A percentile compares a stretch with the other conserved stretches of the same genome.
Conservation (phyloP, 1,140 invertebrate genomes). For the Drosophila paulistorum region DNA sequence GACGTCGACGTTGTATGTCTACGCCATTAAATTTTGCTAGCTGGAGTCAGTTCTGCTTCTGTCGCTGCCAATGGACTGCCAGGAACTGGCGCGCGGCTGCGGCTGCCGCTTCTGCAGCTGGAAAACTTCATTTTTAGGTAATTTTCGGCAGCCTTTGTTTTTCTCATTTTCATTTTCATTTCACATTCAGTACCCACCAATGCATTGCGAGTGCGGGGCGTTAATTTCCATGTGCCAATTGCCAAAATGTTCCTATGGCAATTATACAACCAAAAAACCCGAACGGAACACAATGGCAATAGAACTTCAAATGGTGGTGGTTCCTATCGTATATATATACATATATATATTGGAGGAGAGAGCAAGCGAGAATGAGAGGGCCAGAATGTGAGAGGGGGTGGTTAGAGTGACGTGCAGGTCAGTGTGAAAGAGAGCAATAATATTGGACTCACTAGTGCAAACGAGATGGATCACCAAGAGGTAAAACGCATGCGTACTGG, state of each 20-base stretch:
- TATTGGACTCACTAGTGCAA: background rate
- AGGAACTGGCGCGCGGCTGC: constrained; percentile 23
- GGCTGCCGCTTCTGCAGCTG: constrained; percentile 33
- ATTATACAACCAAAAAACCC: constrained; percentile 17
- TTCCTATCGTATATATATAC: background rate
- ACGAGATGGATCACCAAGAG: constrained; percentile 17
- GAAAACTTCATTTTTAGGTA: constrained; percentile 78
- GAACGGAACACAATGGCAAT: constrained; percentile 37
- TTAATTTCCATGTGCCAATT: constrained; percentile 67
- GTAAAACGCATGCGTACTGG: constrained; percentile 66
- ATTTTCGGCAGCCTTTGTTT: constrained; percentile 71
- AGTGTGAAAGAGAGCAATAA: constrained; percentile 11
- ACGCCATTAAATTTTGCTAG: constrained; percentile 66
- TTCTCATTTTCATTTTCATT: constrained; percentile 70
- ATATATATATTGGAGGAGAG: too few species aligned
- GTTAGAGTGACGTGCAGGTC: background rate
- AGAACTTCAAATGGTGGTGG: constrained; percentile 41
- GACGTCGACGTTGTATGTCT: constrained; percentile 55
- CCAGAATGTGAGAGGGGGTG: background rate
- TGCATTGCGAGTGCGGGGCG: constrained; percentile 41
- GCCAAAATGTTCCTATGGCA: constrained; percentile 50
- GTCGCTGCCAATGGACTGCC: constrained; percentile 5
- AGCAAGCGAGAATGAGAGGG: background rate
- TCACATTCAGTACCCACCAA: constrained; percentile 66
- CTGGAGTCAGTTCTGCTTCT: background rate